These are phyloP conservation scores for Edolisoma coerulescens DNA, from an alignment of 2,113 vertebrate species.

Conservation along the genomic window DNA sequence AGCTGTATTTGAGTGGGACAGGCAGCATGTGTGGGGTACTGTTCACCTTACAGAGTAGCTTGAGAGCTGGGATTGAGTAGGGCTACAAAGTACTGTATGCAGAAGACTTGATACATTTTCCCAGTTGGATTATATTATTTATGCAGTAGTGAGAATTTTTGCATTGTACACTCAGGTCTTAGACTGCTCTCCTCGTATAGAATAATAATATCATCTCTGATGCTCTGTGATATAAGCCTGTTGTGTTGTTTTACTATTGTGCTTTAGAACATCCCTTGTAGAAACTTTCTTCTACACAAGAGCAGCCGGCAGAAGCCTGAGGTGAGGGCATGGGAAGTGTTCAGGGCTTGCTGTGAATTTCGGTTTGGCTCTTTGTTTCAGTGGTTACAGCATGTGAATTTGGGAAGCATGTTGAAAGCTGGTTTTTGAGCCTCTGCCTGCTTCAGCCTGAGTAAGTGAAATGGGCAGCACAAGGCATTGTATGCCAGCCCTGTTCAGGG, in stretches of 20 bases:
- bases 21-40: background rate
- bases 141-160: background rate
- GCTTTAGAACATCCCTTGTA: constrained; percentile 58
- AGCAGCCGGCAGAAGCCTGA: constrained; percentile 54
- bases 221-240: background rate
- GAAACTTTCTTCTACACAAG: constrained; percentile 58
- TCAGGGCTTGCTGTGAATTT: constrained; percentile 35
- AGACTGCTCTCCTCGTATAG: background rate
- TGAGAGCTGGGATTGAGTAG: background rate
- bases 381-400: constrained; percentile 34
- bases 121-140: background rate
- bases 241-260: constrained; percentile 43
- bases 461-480: background rate
- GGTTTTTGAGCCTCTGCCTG: background rate
- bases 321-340: constrained; percentile 55
- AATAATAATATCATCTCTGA: background rate
- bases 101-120: background rate
- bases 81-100: background rate
- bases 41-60: background rate
- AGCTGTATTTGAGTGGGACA: background rate
- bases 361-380: background rate
- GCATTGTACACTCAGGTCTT: background rate
- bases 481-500: background rate
- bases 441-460: background rate
- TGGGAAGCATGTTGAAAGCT: constrained; percentile 45